Base-by-base conservation (phyloP, 2,797 vertebrate species). In the Aplochiton taeniatus region DNA sequence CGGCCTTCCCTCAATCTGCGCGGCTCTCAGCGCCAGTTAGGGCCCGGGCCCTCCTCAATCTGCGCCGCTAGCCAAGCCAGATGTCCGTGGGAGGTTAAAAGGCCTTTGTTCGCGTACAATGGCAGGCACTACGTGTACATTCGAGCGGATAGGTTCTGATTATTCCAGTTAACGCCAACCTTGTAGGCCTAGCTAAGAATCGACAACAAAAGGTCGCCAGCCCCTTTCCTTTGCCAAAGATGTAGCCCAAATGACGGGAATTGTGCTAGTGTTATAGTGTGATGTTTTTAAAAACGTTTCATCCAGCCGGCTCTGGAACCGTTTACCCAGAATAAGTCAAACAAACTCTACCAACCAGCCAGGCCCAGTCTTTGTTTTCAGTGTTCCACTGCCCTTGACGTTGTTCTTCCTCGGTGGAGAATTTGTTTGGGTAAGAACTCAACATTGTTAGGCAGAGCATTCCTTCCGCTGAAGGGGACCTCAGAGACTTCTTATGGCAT, bases 401-500 rank as follows among this genome's bases (percentile, higher is more conserved):
- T 73, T 73, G 66, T 76, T 84, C 82, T 79, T 81, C 82, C 81
- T 85, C 84, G 82, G 85, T 85, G 82, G 78, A 85, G 86, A 86
- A 87, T 87, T 79, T 84, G 85, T 82, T 89, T 89, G 87, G 84
- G 85, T 89, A 86, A 84, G 88, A 90, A 86, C 80, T 89, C 86
- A 85, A 87, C 88, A 89, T 87, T 87, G 88, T 91, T 87, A 85
- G 81, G 79, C 83, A 59, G 79, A 59, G 67, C 88, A 87, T 90
- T 90, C 84, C 86, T 89, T 76, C 82, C 79, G 62, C 83, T 81
- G 84, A 89, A 88, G 83, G 87, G 85, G 88, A 88, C 89, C 89
- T 89, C 71, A 50, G 89, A 90, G 90, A 89, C 86, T 86, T 90
- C 88, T 90, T 89, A 91, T 87, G 89, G 88, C 87, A 90, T 90